These are phyloP conservation scores for Pseudotriccus pelzelni DNA, from an alignment of 2,797 vertebrate genomes.

Conservation along the genomic window DNA sequence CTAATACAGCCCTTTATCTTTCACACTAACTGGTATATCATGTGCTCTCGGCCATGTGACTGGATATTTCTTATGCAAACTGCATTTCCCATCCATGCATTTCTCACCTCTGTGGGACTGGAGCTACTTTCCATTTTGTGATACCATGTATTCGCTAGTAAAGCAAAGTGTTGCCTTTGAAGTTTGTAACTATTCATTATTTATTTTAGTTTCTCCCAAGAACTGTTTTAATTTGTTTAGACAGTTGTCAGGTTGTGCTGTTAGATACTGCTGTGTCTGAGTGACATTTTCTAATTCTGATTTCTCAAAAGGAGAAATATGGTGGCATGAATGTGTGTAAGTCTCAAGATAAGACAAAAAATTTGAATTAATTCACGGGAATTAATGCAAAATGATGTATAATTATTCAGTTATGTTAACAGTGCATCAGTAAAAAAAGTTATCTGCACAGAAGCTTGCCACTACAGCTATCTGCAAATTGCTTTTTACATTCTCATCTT, in stretches of 20 bases:
- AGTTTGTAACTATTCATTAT: background rate
- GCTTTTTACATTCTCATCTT: background rate
- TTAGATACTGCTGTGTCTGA: background rate
- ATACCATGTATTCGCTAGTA: background rate
- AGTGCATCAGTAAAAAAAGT: background rate
- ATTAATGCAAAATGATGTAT: background rate
- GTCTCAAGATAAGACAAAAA: background rate
- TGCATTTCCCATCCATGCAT: background rate
- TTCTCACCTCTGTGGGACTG: background rate
- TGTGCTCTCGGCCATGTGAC: background rate
- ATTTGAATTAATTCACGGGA: background rate
- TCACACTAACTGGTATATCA: background rate
- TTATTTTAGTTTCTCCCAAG: background rate
- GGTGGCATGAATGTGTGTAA: background rate
- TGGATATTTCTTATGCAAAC: background rate
- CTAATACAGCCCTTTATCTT: background rate
- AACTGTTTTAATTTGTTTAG: background rate
- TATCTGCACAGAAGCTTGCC: background rate
- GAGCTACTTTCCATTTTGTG: background rate
- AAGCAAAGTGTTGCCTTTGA: background rate
- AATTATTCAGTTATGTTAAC: background rate
- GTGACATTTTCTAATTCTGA: background rate
- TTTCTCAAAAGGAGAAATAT: background rate
- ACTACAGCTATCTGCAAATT: background rate
- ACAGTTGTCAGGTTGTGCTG: background rate